Evolutionary conservation across 2,888 invertebrate genomes (phyloP).

Genomic region (Sabatieria punctata): DNA sequence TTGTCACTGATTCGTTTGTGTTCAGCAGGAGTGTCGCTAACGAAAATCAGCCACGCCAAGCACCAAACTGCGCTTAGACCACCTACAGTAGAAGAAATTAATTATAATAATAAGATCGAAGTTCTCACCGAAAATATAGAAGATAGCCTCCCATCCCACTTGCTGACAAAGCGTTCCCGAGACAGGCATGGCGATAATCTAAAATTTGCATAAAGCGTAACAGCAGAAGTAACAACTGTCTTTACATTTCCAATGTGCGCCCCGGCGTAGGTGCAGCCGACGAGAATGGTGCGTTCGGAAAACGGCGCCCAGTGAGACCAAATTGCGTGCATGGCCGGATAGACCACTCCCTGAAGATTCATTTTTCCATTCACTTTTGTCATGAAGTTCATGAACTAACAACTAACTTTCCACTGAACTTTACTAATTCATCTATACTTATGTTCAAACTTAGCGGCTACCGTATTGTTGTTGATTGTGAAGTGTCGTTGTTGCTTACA

Average conservation of each 20-base stretch:
- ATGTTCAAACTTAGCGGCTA: too few species aligned
- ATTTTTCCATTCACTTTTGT: too few species aligned
- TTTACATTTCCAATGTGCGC: slow-evolving; percentile 74
- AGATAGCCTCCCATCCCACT: slow-evolving; percentile 11
- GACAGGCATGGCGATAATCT: slow-evolving; percentile 41
- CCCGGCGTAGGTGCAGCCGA: slow-evolving; percentile 45
- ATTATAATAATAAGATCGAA: neutral
- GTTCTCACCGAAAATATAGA: neutral
- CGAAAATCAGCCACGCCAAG: neutral
- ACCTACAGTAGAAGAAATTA: too few species aligned
- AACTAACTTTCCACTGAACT: too few species aligned
- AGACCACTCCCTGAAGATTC: slow-evolving; percentile 48
- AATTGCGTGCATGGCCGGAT: slow-evolving; percentile 79
- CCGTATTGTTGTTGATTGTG: too few species aligned
- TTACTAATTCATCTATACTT: too few species aligned
- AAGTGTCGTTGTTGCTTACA: too few species aligned
- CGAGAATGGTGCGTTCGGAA: slow-evolving; percentile 66
- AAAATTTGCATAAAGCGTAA: too few species aligned
- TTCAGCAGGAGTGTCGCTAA: neutral
- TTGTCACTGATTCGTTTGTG: neutral
- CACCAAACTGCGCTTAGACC: neutral
- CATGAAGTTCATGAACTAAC: too few species aligned
- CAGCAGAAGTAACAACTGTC: too few species aligned
- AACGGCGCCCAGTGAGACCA: slow-evolving; percentile 76
- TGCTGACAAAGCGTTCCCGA: slow-evolving; percentile 40